These are phyloP conservation scores for Calycopis cecrops DNA, from an alignment of 1,140 invertebrate species.

Conservation along the genomic window DNA sequence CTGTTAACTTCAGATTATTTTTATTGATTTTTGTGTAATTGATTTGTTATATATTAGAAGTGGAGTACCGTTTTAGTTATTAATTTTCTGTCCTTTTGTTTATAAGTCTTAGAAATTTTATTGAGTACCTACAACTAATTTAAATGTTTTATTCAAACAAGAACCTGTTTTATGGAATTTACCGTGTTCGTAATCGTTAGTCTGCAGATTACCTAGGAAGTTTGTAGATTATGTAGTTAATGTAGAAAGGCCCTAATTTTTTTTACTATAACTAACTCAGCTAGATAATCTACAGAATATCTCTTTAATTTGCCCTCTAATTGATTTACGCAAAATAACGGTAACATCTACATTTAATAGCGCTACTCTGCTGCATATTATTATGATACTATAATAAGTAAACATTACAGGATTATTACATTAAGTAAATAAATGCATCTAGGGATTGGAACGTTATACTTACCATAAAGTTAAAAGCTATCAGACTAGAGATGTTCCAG, in stretches of 20 bases:
- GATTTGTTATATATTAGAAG: too few relatives aligned
- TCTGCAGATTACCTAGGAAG: neutral
- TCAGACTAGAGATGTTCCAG: neutral
- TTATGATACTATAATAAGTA: too few relatives aligned
- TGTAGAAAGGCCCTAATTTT: neutral
- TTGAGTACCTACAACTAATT: too few relatives aligned
- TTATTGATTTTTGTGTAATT: too few relatives aligned
- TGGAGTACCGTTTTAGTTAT: too few relatives aligned
- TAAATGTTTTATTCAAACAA: too few relatives aligned
- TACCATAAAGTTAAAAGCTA: neutral
- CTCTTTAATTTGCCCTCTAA: neutral
- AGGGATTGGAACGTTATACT: neutral
- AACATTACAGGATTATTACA: too few relatives aligned
- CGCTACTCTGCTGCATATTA: slow-evolving; percentile 2
- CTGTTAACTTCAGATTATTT: neutral
- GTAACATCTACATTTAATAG: slow-evolving; percentile 2
- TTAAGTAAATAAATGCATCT: neutral
- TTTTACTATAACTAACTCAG: too few relatives aligned
- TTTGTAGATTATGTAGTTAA: neutral
- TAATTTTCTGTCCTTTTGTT: too few relatives aligned
- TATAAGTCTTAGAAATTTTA: too few relatives aligned
- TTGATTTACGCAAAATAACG: neutral
- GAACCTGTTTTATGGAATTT: neutral
- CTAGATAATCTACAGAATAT: neutral
- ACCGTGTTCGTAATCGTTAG: neutral